These are phyloP conservation scores for Pandemis corylana DNA, from an alignment of 2,888 invertebrate species.

Conservation along the genomic window DNA sequence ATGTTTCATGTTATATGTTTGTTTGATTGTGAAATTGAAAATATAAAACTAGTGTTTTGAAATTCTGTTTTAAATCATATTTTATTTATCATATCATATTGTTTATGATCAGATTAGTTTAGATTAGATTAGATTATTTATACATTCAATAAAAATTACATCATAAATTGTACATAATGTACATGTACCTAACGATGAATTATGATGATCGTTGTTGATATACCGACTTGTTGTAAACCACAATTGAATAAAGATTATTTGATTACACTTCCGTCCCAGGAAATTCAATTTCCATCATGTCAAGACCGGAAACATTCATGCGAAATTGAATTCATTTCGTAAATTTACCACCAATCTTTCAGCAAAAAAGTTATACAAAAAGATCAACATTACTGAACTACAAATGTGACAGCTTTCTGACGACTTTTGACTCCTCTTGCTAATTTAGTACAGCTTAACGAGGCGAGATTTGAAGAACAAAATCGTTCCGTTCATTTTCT, in stretches of 20 bases:
- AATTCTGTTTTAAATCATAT: no score
- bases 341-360: neutral
- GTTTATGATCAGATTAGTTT: no score
- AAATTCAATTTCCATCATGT: conserved; percentile 8
- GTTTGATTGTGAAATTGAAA: no score
- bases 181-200: no score
- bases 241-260: conserved; percentile 5
- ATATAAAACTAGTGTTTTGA: no score
- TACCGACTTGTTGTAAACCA: neutral
- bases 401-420: neutral
- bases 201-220: neutral
- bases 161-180: no score
- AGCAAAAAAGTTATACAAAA: neutral
- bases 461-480: neutral
- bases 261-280: neutral
- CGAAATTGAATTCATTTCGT: neutral
- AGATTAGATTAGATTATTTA: no score
- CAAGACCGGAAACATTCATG: conserved; percentile 1
- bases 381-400: neutral
- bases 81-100: no score
- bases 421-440: neutral
- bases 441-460: neutral
- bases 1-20: no score
- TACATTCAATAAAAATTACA: no score
- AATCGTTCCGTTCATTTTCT: neutral